Percentiles rank a stretch among this genome's conserved stretches.
These are phyloP conservation scores for Ditylenchus weischeri DNA, from an alignment of 2,888 invertebrate genomes.

Conservation along the genomic window DNA sequence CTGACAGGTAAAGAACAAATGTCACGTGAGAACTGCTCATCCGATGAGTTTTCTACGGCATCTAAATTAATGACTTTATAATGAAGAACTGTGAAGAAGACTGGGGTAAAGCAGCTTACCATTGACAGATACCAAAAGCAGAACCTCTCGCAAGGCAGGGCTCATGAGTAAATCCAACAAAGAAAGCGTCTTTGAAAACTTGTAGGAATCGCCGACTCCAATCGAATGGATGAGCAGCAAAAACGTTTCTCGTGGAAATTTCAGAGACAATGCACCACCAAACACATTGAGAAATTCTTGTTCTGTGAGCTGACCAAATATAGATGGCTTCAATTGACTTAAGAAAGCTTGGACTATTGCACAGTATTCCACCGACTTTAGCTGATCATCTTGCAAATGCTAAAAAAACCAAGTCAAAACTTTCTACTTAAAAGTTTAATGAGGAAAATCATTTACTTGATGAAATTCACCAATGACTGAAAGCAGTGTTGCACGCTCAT, in stretches of 20 bases:
- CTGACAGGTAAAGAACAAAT: background rate
- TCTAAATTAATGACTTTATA: background rate
- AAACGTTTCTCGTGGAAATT: slow-evolving; percentile 8
- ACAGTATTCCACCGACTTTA: background rate
- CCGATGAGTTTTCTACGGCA: background rate
- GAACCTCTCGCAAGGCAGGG: background rate
- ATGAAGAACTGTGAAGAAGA: too few relatives aligned
- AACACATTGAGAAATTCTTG: background rate
- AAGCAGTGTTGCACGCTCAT: background rate
- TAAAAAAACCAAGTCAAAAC: background rate
- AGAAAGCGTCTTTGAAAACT: slow-evolving; percentile 6
- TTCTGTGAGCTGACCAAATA: slow-evolving; percentile 9
- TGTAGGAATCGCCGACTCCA: background rate
- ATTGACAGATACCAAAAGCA: background rate
- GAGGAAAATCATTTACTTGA: background rate
- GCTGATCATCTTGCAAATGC: background rate
- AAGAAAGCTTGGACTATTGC: background rate
- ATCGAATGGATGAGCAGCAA: slow-evolving; percentile 2
- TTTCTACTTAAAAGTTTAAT: too few relatives aligned
- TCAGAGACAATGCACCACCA: background rate
- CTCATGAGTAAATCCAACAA: background rate
- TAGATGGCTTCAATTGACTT: background rate
- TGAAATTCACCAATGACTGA: slow-evolving; percentile 5
- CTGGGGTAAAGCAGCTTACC: too few relatives aligned
- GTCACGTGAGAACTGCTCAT: background rate